Evolutionary conservation across 2,113 vertebrate genomes (phyloP).

Genomic region (Hippocampus zosterae): DNA sequence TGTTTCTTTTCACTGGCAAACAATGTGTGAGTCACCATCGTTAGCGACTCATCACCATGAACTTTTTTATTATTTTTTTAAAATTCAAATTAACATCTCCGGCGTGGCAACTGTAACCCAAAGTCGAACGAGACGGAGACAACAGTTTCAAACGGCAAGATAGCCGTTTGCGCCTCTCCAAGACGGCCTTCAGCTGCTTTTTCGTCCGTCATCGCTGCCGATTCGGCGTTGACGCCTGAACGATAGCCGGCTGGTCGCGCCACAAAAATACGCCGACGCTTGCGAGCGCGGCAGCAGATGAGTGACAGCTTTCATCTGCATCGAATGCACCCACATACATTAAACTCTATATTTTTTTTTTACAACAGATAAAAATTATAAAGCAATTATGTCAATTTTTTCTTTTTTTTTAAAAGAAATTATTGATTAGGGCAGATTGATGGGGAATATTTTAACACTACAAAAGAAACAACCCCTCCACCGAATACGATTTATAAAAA

Average conservation of each 20-base stretch:
- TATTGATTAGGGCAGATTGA: too few relatives aligned
- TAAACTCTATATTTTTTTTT: background rate
- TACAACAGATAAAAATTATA: background rate
- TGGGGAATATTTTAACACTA: too few relatives aligned
- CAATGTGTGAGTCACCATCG: constrained; percentile 6
- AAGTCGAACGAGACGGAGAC: constrained; percentile 11
- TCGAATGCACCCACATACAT: background rate
- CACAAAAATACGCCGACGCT: constrained; percentile 1
- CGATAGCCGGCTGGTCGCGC: constrained; percentile 40
- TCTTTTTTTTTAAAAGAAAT: too few relatives aligned
- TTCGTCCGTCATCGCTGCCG: constrained; percentile 42
- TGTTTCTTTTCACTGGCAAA: background rate
- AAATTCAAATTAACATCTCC: background rate
- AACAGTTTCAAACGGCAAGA: background rate
- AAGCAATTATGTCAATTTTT: too few relatives aligned
- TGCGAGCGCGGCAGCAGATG: background rate
- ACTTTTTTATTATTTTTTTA: too few relatives aligned
- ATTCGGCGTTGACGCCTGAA: constrained; percentile 42
- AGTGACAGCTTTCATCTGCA: background rate
- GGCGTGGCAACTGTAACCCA: background rate
- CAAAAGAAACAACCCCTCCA: too few relatives aligned
- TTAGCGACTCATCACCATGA: background rate
- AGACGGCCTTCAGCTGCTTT: constrained; percentile 49
- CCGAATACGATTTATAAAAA: too few relatives aligned
- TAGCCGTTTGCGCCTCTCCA: background rate